Evolutionary conservation across 2,113 vertebrate species (phyloP).

Genomic region (Carettochelys insculpta): DNA sequence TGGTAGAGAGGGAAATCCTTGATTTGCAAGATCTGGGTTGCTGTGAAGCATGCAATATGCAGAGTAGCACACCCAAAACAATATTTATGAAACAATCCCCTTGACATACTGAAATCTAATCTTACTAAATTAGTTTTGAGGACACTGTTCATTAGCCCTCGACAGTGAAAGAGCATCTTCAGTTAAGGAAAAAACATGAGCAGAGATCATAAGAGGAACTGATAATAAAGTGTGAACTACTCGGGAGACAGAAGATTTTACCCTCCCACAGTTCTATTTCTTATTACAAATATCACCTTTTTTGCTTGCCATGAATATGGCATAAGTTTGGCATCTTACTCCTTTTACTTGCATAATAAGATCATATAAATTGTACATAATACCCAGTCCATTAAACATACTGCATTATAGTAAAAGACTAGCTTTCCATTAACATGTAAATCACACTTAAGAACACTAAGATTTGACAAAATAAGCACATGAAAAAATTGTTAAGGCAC

Average conservation of each 20-base stretch:
- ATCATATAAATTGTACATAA: not conserved
- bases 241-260: slow-evolving; percentile 51
- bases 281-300: slow-evolving; percentile 59
- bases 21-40: not conserved
- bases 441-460: not conserved
- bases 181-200: not conserved
- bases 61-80: not conserved
- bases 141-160: slow-evolving; percentile 51
- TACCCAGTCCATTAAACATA: not conserved
- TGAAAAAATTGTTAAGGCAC: not conserved
- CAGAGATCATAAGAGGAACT: slow-evolving; percentile 42
- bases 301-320: not conserved
- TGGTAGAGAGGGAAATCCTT: not conserved
- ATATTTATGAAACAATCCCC: slow-evolving; percentile 58
- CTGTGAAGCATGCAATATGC: not conserved
- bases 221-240: slow-evolving; percentile 47
- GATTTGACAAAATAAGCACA: not conserved
- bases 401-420: not conserved
- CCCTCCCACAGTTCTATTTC: slow-evolving; percentile 63
- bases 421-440: not conserved
- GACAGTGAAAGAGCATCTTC: slow-evolving; percentile 23
- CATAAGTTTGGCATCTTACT: slow-evolving; percentile 29
- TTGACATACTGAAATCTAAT: slow-evolving; percentile 2
- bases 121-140: slow-evolving; percentile 54
- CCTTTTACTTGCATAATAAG: not conserved